A percentile compares a stretch with the other conserved stretches of the same genome.
Conservation (phyloP, 2,888 invertebrate species). For the Tridacna crocea region DNA sequence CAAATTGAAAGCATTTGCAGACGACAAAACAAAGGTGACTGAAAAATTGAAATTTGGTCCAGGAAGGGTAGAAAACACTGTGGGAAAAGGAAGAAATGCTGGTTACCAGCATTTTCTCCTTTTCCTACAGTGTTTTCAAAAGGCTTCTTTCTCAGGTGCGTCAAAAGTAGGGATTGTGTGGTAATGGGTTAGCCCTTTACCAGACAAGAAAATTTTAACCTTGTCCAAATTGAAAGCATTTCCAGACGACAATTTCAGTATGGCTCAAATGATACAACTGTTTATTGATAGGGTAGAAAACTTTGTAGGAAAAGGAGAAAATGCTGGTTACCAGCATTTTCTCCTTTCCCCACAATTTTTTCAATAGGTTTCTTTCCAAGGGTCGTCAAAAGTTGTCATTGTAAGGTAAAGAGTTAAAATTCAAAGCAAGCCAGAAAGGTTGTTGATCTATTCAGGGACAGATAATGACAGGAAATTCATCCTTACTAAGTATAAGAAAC, state of each 20-base stretch:
- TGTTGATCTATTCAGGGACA: too few species aligned
- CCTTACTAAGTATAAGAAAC: too few species aligned
- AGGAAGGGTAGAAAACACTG: not conserved
- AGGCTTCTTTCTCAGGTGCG: not conserved
- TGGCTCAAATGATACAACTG: too few species aligned
- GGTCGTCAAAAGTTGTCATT: too few species aligned
- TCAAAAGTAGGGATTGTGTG: not conserved
- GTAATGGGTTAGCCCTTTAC: not conserved
- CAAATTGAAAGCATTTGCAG: conserved; percentile 6
- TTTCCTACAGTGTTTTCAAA: not conserved
- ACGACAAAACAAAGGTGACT: not conserved
- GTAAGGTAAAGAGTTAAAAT: too few species aligned
- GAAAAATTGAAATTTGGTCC: not conserved
- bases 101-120: conserved; percentile 3
- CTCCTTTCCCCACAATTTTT: not conserved
- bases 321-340: not conserved
- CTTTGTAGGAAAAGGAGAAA: not conserved
- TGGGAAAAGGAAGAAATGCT: not conserved
- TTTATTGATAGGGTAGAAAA: too few species aligned
- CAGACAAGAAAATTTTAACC: too few species aligned
- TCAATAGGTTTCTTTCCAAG: too few species aligned
- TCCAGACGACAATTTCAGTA: too few species aligned
- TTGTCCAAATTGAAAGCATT: too few species aligned
- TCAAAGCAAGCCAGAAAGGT: too few species aligned
- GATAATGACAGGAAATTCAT: too few species aligned